Conservation (phyloP, 2,113 vertebrate genomes). For the Chaetodon auriga region DNA sequence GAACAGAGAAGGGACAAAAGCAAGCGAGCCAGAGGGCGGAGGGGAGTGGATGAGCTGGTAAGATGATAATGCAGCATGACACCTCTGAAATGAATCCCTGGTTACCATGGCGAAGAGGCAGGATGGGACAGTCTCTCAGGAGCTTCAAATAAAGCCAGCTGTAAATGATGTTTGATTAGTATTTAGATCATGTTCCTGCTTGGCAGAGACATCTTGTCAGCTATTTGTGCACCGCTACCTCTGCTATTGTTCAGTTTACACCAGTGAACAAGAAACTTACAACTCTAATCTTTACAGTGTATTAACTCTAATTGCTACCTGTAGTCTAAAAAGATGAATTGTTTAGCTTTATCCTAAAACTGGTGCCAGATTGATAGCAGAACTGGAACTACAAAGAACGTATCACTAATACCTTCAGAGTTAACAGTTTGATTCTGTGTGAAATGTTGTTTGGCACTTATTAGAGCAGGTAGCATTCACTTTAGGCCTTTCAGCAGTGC, state of each 20-base stretch:
- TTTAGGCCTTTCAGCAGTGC: background rate
- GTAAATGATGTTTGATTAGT: constrained; percentile 99
- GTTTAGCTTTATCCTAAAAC: background rate
- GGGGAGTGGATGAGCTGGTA: constrained; percentile 79
- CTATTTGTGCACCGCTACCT: constrained; percentile 74
- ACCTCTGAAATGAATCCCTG: constrained; percentile 87
- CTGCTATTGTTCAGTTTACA: constrained; percentile 35
- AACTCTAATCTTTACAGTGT: constrained; percentile 15
- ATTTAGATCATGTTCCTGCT: constrained; percentile 97
- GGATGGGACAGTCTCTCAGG: constrained; percentile 93
- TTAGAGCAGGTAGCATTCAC: background rate
- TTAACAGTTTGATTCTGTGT: background rate
- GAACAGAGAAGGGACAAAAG: constrained; percentile 75
- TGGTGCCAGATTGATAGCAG: background rate
- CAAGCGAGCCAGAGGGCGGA: constrained; percentile 72
- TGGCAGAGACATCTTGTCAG: constrained; percentile 85
- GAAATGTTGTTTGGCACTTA: background rate
- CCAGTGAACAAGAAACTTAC: background rate
- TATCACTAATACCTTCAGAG: background rate
- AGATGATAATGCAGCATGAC: constrained; percentile 88
- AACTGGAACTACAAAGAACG: background rate
- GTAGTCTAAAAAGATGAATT: background rate
- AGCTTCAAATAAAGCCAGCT: constrained; percentile 96
- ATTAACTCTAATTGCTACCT: background rate
- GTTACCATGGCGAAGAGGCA: constrained; percentile 97